These are phyloP conservation scores for silkworm (Bombyx mori) DNA, from an alignment of 1,140 invertebrate genomes.

Conservation along the genomic window ASM3026992v2 NC_085110.1:13696001-13696500, in stretches of 20 bases:
- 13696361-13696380: constrained; percentile 42
- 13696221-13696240: constrained; percentile 14
- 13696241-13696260: constrained; percentile 4
- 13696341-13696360: constrained; percentile 56
- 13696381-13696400: constrained; percentile 16
- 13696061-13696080: constrained; percentile 16
- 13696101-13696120: constrained; percentile 11
- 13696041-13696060: constrained; percentile 10
- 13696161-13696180: constrained; percentile 1
- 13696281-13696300: constrained; percentile 49
- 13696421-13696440: too few species aligned
- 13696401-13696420: constrained; percentile 1
- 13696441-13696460: too few species aligned
- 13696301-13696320: constrained; percentile 61
- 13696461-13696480: too few species aligned
- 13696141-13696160: constrained; percentile 29
- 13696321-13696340: constrained; percentile 41
- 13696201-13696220: constrained; percentile 28
- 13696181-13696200: constrained; percentile 11
- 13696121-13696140: constrained; percentile 47
- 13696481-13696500: too few species aligned
- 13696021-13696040: constrained; percentile 15
- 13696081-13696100: constrained; percentile 44
- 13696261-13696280: constrained; percentile 10
- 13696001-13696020: constrained; percentile 28